Base-by-base conservation (phyloP, 2,113 vertebrate species). In the Physeter macrocephalus region DNA sequence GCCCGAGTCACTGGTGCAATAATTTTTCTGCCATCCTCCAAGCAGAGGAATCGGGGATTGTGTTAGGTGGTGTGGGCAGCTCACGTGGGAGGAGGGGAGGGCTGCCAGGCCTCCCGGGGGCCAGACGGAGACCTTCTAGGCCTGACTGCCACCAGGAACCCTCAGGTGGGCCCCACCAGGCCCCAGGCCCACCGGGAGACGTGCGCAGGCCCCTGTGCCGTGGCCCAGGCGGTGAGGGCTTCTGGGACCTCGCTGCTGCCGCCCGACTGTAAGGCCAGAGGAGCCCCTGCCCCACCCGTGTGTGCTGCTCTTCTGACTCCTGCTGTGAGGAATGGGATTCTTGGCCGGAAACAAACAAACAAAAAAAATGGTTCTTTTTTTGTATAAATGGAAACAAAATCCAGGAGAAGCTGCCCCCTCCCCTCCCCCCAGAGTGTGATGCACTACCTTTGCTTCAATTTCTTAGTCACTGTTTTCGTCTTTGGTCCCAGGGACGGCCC, bases 401-500 rank as follows among this genome's bases (percentile, higher is more conserved):
- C 94, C 94, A 96, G 93, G 94, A 96, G 96, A 96, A 96, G 96
- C 95, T 94, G 96, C 93, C 94, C 39, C 75, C 75, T 43, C 8
- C 21, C 72, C 74, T 77, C 61, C 0, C 69, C 71, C 46, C 86
- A 6, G 23, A 97, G 93, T 71, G 88, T 85, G 83, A 78, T 20
- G 10, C 8, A 27, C 90, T 41, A 29, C 72, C 88, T 89, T 97
- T 36, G 62, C 91, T 96, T 97, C n/a, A 2, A 62, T 93, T 90
- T 94, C 97, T 90, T 83, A 3, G 41, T 96, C 95, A 52, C 86
- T 18, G 13, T 94, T 92, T 95, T 98, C 4, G 27, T 97, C 98
- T 98, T 97, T 98, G 98, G 98, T 98, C 97, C 7, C 75, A 59
- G 98, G 98, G 90, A 96, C 72, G 17, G 27, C 72, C 82, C 82